Evolutionary conservation across 2,113 vertebrate species (phyloP), one percentile per base, ranked within the genome.

Genomic region (Solenodon paradoxus): DNA sequence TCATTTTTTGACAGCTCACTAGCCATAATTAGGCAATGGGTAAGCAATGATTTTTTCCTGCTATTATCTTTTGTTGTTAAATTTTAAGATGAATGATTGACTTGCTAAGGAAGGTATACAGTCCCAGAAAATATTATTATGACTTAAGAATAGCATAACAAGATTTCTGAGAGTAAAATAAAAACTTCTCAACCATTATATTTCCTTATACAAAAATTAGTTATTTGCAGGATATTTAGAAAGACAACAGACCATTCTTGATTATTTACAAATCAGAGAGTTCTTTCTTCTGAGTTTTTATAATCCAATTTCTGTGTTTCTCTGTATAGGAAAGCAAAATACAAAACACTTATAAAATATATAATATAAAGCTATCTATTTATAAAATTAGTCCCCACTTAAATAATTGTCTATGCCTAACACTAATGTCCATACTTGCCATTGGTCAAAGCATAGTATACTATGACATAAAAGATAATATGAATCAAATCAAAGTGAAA

Each of bases 401-500:
- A 87, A 77, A 74, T 40, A 47, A 59, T 66, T 35, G 3, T 87
- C 8, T 68, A 9, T 61, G 38, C 22, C 57, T 90, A 38, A 61
- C 10, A 30, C 35, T 79, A 68, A 32, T 42, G 15, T 66, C 38
- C 84, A 38, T 63, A 61, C 40, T 80, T 12, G 11, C 22, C 38
- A 45, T 19, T 69, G 28, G 22, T 80, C 71, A 72, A 85, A 95
- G 7, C 12, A 83, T 40, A n/a, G n/a, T 3, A 63, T 72, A 57
- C 35, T n/a, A 57, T 66, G 47, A 38, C 22, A 19, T 63, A 45
- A 92, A 90, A 77, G 45, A 64, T 26, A 64, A 85, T 6, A 17
- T 15, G 77, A 87, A 80, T 81, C 30, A 68, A 85, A 63, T 30
- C 28, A 84, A 82, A 92, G 74, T 77, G 59, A 72, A 97, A 92